phyloP scores from a whole-genome alignment of 2,113 vertebrate species.

The Elephas maximus region DNA sequence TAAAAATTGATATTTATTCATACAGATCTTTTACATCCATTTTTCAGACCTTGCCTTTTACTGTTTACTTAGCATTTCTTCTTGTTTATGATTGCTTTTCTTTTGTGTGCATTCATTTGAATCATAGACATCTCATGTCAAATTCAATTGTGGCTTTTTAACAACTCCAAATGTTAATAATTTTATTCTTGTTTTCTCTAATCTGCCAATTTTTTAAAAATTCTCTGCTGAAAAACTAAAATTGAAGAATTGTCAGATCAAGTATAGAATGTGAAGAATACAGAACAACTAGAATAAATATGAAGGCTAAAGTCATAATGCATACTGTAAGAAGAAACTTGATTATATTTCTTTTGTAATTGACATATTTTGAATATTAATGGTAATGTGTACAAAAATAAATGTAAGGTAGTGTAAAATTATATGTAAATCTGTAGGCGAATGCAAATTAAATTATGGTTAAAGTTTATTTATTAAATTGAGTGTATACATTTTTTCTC shows the following conservation, averaged over 20 bases:
- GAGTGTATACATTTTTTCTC: background rate
- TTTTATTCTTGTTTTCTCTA: slow-evolving; percentile 57
- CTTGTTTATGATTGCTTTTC: slow-evolving; percentile 47
- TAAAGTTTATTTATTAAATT: slow-evolving; percentile 32
- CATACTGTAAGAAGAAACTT: slow-evolving; percentile 25
- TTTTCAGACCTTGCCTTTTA: slow-evolving; percentile 47
- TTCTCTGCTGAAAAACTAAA: slow-evolving; percentile 58
- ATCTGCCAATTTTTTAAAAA: slow-evolving; percentile 16
- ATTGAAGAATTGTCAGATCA: slow-evolving; percentile 26
- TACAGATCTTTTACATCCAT: slow-evolving; percentile 42
- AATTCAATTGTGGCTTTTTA: slow-evolving; percentile 58
- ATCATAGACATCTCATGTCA: slow-evolving; percentile 71
- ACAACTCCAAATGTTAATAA: slow-evolving; percentile 44
- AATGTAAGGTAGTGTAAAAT: background rate
- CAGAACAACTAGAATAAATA: slow-evolving; percentile 43
- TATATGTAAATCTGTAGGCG: slow-evolving; percentile 40
- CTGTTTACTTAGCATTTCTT: slow-evolving; percentile 48
- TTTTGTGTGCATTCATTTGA: slow-evolving; percentile 78
- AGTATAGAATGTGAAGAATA: slow-evolving; percentile 26
- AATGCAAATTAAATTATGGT: background rate
- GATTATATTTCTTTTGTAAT: slow-evolving; percentile 56
- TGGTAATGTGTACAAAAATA: slow-evolving; percentile 49
- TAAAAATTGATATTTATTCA: slow-evolving; percentile 31
- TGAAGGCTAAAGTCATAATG: slow-evolving; percentile 3
- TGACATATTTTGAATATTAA: background rate